These are phyloP conservation scores for Caradrina clavipalpis DNA, from an alignment of 2,888 invertebrate species.

Conservation along the genomic window DNA sequence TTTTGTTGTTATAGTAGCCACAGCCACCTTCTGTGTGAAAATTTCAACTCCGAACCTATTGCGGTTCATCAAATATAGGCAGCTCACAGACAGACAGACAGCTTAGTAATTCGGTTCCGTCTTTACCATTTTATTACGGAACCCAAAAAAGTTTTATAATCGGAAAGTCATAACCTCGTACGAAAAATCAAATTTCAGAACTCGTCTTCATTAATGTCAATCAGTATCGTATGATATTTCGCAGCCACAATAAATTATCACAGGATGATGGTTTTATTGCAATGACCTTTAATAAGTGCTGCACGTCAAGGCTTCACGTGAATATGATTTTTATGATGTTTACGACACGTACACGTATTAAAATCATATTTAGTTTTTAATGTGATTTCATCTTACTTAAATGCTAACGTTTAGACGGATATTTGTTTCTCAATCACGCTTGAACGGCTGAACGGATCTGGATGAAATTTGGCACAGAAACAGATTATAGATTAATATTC, in stretches of 20 bases:
- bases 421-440: no score
- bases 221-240: constrained; percentile 45
- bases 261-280: constrained; percentile 48
- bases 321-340: constrained; percentile 35
- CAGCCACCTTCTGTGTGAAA: no score
- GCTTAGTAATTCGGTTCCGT: no score
- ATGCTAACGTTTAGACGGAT: no score
- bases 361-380: constrained; percentile 21
- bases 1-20: no score
- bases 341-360: constrained; percentile 14
- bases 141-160: neutral
- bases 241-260: constrained; percentile 56
- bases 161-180: neutral
- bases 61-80: no score
- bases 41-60: no score
- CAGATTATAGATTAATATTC: no score
- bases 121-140: no score
- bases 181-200: constrained; percentile 33
- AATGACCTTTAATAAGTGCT: constrained; percentile 44
- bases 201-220: constrained; percentile 31
- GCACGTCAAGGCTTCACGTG: constrained; percentile 58
- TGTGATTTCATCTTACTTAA: constrained; percentile 24
- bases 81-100: no score
- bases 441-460: no score
- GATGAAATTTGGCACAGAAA: no score